Conservation (phyloP, 2,888 invertebrate genomes). For the Pyrgus malvae region DNA sequence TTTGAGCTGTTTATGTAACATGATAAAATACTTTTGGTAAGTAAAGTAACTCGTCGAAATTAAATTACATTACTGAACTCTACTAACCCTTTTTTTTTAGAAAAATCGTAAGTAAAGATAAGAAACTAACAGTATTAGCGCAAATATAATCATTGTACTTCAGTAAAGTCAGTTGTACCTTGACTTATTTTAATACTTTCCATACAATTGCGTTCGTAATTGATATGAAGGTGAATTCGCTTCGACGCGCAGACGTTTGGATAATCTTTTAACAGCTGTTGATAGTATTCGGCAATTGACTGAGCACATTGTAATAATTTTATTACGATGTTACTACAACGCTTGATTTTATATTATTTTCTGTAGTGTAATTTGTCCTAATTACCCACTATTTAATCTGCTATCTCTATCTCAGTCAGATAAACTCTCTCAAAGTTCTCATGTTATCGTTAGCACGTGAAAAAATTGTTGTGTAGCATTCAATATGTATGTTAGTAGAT, state of each 20-base stretch:
- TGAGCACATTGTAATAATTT: conserved; percentile 13
- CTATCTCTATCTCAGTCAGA: no score
- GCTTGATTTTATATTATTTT: no score
- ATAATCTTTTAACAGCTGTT: conserved; percentile 28
- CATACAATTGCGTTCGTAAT: conserved; percentile 38
- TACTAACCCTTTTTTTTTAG: no score
- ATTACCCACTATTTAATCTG: background rate
- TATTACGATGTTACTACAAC: background rate
- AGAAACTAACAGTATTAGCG: conserved; percentile 27
- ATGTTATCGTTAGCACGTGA: no score
- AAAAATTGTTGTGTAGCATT: no score
- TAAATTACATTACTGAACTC: no score
- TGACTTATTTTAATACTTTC: conserved; percentile 51
- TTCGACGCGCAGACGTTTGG: conserved; percentile 40
- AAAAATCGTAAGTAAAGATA: no score
- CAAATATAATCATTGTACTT: background rate
- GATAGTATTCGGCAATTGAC: conserved; percentile 31
- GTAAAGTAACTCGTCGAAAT: background rate
- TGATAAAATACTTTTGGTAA: background rate
- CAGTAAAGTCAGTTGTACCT: conserved; percentile 39
- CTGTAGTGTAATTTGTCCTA: background rate
- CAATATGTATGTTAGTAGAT: no score
- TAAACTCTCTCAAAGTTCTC: no score
- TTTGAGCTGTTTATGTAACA: no score
- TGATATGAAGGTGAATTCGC: conserved; percentile 47